Base-by-base conservation (phyloP, 1,140 invertebrate species). In the Oscheius sp. region DNA sequence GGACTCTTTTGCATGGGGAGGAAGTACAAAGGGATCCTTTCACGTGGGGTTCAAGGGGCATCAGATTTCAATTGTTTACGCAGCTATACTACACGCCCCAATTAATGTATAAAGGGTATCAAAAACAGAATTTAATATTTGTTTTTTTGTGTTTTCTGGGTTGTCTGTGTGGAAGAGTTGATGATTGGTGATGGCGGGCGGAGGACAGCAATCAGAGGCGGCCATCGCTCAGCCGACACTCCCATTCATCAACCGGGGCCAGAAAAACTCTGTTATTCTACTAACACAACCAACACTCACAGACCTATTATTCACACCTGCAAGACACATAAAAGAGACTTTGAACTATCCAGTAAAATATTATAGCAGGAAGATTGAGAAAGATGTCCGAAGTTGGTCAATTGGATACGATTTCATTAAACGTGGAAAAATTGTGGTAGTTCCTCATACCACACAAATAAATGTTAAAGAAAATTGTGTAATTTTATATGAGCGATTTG, bases 161-260 rank as follows among this genome's bases (percentile, higher is more conserved):
- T 26, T 55, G 49, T 55, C 49, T 20, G 38, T 42, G 7, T 55
- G 49, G 15, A n/a, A n/a, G 7, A 4, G 49, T 15, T 55, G 49
- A 55, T 26, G 49, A 55, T 26, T 55, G 49, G 28, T 55, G 49
- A 55, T 55, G 49, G 49, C 38, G 38, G 38, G 38, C 10, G n/a
- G n/a, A 42, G n/a, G 38, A 23, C 7, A 55, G 49, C 49, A 55
- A 55, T 55, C 49, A 55, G 49, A 55, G 49, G 49, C 49, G 7
- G 49, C 49, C 7, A 55, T 55, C 49, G 49, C 7, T 55, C 49
- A 55, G 23, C 49, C 49, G 23, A 55, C 49, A 55, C 49, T 55
- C 49, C 7, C 49, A 55, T 55, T 55, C 7, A 55, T 55, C 49
- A 55, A 10, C 38, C 38, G 38, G 38, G n/a, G 38, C 38, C 38